These are phyloP conservation scores for Leptatherina wallacei DNA, from an alignment of 2,797 vertebrate genomes.

Conservation along the genomic window DNA sequence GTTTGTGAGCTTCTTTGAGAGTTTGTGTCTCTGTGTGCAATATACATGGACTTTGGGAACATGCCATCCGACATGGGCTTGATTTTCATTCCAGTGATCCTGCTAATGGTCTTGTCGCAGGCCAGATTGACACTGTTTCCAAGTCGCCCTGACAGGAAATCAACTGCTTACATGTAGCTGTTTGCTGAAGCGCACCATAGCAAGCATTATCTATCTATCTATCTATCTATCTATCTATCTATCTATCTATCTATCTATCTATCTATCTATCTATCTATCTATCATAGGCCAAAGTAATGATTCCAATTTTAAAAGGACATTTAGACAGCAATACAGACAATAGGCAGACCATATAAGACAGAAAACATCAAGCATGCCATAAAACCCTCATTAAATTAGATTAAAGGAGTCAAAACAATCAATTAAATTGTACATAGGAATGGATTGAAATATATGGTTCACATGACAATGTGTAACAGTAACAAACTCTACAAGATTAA, in stretches of 20 bases:
- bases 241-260: slow-evolving; percentile 24
- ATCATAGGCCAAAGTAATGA: background rate
- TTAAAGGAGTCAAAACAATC: too few species aligned
- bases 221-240: slow-evolving; percentile 14
- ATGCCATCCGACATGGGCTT: slow-evolving; percentile 43
- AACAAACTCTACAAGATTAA: too few species aligned
- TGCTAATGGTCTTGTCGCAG: slow-evolving; percentile 71
- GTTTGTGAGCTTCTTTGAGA: slow-evolving; percentile 9
- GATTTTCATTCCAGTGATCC: slow-evolving; percentile 74
- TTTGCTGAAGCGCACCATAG: slow-evolving; percentile 65
- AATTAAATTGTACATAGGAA: too few species aligned
- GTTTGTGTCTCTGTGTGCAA: slow-evolving; percentile 20
- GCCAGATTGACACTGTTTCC: slow-evolving; percentile 67
- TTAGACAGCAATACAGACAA: too few species aligned
- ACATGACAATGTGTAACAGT: too few species aligned
- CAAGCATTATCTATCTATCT: slow-evolving; percentile 34
- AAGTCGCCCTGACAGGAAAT: slow-evolving; percentile 80
- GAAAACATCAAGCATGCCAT: too few species aligned
- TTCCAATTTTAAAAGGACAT: too few species aligned
- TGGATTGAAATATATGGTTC: too few species aligned
- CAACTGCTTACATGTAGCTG: slow-evolving; percentile 73
- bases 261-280: slow-evolving; percentile 15
- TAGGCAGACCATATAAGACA: too few species aligned
- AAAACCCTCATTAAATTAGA: too few species aligned
- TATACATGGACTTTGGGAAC: slow-evolving; percentile 40